A percentile compares a stretch with the other conserved stretches of the same genome.
Conservation (phyloP, 1,140 invertebrate species). For the Philopotamus ludificatus region DNA sequence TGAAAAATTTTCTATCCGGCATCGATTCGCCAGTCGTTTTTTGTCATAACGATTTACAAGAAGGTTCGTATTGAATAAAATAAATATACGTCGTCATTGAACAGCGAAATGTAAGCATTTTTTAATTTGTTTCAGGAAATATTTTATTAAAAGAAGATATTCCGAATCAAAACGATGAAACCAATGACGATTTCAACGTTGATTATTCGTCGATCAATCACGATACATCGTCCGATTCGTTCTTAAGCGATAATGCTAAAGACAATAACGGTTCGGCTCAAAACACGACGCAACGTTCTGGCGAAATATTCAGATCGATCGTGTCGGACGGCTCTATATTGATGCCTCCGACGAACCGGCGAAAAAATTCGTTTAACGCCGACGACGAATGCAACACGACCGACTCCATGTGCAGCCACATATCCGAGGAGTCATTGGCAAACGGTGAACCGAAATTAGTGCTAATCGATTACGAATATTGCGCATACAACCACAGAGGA, state of each 20-base stretch:
- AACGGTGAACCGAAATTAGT: slow-evolving; percentile 65
- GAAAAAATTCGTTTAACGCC: slow-evolving; percentile 7
- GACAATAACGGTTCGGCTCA: no score
- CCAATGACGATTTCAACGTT: slow-evolving; percentile 42
- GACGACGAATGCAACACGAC: slow-evolving; percentile 48
- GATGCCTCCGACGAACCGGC: neutral
- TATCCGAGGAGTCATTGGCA: slow-evolving; percentile 46
- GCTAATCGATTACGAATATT: slow-evolving; percentile 92
- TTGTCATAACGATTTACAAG: slow-evolving; percentile 97
- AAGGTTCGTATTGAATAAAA: slow-evolving; percentile 66
- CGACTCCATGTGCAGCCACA: slow-evolving; percentile 46
- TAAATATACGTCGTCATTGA: neutral
- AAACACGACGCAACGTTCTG: neutral
- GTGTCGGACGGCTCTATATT: no score
- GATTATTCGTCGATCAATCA: slow-evolving; percentile 35
- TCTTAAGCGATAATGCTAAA: slow-evolving; percentile 1
- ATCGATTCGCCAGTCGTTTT: slow-evolving; percentile 87
- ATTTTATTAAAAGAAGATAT: slow-evolving; percentile 35
- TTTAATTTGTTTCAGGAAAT: slow-evolving; percentile 29
- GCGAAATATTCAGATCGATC: slow-evolving; percentile 6
- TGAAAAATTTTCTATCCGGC: slow-evolving; percentile 59
- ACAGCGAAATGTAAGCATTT: neutral
- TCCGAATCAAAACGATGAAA: slow-evolving; percentile 41
- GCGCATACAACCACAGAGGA: slow-evolving; percentile 89
- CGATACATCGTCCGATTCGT: slow-evolving; percentile 35